Conservation (phyloP, 1,140 invertebrate genomes). For the Drosophila truncata region DNA sequence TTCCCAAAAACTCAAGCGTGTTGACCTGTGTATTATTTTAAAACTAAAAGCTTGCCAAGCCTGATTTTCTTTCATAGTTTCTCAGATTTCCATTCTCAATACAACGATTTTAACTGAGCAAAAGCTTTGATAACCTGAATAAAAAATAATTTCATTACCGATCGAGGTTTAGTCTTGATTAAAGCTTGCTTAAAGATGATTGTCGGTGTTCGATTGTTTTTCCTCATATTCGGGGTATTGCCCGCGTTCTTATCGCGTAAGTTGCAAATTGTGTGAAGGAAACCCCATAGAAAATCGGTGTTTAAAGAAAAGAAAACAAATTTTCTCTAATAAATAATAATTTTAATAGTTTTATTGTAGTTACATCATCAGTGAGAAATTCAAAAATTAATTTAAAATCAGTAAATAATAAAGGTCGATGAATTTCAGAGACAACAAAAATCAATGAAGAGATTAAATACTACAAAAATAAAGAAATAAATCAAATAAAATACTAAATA, state of each 20-base stretch:
- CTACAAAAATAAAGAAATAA: not conserved
- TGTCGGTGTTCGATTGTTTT: not conserved
- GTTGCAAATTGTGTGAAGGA: constrained; percentile 4
- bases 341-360: not conserved
- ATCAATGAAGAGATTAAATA: not conserved
- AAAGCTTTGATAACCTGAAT: constrained; percentile 18
- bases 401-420: not conserved
- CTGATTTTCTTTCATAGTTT: not conserved
- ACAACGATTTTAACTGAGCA: not conserved
- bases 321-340: too few relatives aligned
- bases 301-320: not conserved
- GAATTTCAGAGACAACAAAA: not conserved
- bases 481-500: not conserved
- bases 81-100: constrained; percentile 1
- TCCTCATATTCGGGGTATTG: constrained; percentile 9
- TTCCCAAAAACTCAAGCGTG: too few relatives aligned
- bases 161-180: not conserved
- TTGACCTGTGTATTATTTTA: too few relatives aligned
- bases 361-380: too few relatives aligned
- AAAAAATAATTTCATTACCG: not conserved
- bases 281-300: not conserved
- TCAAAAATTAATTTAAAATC: not conserved
- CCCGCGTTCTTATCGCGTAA: constrained; percentile 14
- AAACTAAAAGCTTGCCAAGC: not conserved
- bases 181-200: constrained; percentile 4